Evolutionary conservation across 2,888 invertebrate species (phyloP).

Genomic region (Iphiclides podalirius): DNA sequence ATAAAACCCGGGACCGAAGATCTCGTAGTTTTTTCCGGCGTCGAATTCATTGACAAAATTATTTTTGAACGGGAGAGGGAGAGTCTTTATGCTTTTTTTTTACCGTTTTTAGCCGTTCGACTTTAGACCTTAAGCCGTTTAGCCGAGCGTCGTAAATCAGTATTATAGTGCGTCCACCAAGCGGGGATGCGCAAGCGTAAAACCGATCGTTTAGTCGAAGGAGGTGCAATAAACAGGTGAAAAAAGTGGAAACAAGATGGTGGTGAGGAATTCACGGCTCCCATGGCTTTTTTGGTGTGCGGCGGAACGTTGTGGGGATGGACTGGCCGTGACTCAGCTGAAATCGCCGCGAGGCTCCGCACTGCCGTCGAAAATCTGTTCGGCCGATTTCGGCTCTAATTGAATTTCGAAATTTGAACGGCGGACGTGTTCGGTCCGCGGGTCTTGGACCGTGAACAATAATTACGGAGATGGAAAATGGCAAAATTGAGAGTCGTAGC

Average conservation of each 20-base stretch:
- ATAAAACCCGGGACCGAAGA: conserved; percentile 52
- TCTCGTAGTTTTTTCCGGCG: conserved; percentile 46
- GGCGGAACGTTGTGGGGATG: conserved; percentile 53
- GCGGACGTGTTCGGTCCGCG: no score
- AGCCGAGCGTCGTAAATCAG: conserved; percentile 27
- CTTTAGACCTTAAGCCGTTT: conserved; percentile 36
- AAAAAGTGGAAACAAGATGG: conserved; percentile 44
- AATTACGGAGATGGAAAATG: no score
- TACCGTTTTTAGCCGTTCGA: conserved; percentile 31
- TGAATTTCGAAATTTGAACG: conserved; percentile 4
- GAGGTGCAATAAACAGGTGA: conserved; percentile 44
- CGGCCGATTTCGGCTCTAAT: conserved; percentile 9
- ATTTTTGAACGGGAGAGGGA: conserved; percentile 26
- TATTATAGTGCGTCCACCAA: conserved; percentile 28
- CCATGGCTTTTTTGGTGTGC: conserved; percentile 65
- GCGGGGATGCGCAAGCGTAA: conserved; percentile 26
- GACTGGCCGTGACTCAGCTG: conserved; percentile 49
- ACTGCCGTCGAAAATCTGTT: conserved; percentile 14
- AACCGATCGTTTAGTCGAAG: conserved; percentile 44
- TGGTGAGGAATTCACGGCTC: conserved; percentile 64
- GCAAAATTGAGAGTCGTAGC: no score
- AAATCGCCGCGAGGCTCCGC: conserved; percentile 24
- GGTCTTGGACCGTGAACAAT: no score
- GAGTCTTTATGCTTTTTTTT: conserved; percentile 18
- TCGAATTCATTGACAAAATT: conserved; percentile 58